Evolutionary conservation across 2,888 invertebrate species (phyloP), one percentile per base, ranked within the genome.

Genomic region (Drosophila merina): DNA sequence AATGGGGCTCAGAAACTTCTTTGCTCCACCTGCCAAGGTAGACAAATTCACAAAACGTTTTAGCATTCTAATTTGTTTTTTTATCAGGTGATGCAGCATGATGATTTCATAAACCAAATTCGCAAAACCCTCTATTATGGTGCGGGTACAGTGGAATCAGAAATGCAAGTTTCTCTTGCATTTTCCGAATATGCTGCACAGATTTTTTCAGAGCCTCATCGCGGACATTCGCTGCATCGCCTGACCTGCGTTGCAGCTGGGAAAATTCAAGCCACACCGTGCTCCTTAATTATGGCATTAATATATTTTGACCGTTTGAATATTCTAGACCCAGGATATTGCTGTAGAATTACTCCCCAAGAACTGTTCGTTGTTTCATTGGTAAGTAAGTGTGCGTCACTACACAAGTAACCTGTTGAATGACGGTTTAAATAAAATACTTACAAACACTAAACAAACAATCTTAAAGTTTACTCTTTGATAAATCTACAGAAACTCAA

Each of bases 311-410:
- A 99, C 92, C 94, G 98, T 75, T 93, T 99, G 57, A 95, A 96
- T 90, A 93, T 93, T 70, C 93, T 94, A 83, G 96, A 97, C 93
- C 96, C 96, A 0, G 95, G 95, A 77, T 98, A 98, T 92, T 93
- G 98, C 71, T 94, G 95, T 79, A 93, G 94, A 85, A 95, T 97
- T 52, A 95, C 96, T 31, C 98, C 99, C 30, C 96, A 97, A 31
- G 98, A 99, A 91, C 94, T 99, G 66, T 99, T 99, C 92, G 94
- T 99, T 63, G 96, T 99, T 72, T 97, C 99, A 64, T 93, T 99
- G 94, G 98, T 98, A 92, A 92, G 93, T 78, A 92, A 92, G 93
- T 78, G 4, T 36, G 12, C 6, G 12, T 36, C n/a, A 36, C 36
- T 1, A 36, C 6, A 12, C n/a, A 6, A 36, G 6, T 36, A n/a